These are phyloP conservation scores for Contarinia nasturtii DNA, from an alignment of 1,140 invertebrate genomes.

Conservation along the genomic window DNA sequence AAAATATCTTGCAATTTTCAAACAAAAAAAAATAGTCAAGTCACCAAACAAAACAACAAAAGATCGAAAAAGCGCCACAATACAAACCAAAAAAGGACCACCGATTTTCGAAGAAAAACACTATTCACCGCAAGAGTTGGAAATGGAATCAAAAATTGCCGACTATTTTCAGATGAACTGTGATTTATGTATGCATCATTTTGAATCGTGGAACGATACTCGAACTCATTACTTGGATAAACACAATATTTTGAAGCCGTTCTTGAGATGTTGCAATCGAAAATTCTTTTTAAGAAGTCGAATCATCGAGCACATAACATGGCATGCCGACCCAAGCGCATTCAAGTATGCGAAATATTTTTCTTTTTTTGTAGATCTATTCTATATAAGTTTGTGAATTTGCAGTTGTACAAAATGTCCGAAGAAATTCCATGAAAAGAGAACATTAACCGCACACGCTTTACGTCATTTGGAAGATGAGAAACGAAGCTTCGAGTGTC, in stretches of 20 bases:
- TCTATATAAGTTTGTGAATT: not conserved
- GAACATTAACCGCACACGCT: not conserved
- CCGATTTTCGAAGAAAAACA: too few relatives aligned
- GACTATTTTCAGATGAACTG: not conserved
- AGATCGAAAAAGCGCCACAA: too few relatives aligned
- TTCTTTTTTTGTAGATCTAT: not conserved
- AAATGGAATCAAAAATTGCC: not conserved
- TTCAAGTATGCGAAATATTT: not conserved
- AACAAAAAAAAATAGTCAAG: too few relatives aligned
- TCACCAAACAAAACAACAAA: too few relatives aligned
- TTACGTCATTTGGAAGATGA: not conserved
- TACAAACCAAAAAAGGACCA: too few relatives aligned
- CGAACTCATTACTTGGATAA: not conserved
- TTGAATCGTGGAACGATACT: not conserved
- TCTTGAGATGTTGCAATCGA: not conserved
- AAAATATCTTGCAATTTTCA: too few relatives aligned
- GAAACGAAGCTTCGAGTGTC: not conserved
- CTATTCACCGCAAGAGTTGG: not conserved
- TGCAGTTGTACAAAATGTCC: not conserved
- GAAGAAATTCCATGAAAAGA: not conserved
- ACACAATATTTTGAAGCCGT: not conserved
- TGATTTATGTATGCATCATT: not conserved
- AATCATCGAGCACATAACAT: not conserved
- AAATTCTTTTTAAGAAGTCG: not conserved
- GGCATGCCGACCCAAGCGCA: not conserved